Base-by-base conservation (phyloP, 1,140 invertebrate genomes). In the Saxidomus purpurata region DNA sequence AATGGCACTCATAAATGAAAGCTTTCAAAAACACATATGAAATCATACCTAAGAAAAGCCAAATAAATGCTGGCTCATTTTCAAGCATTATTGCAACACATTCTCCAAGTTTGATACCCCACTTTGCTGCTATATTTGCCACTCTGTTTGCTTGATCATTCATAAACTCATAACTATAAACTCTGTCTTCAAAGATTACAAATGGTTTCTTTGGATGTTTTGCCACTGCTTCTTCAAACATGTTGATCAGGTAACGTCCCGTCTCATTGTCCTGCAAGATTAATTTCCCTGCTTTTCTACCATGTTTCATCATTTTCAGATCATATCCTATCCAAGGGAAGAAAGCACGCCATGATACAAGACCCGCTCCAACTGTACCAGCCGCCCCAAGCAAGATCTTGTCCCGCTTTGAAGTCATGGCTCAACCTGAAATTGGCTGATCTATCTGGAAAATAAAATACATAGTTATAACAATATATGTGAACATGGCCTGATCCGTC, bases 41-140 rank as follows among this genome's bases (percentile, higher is more conserved):
- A 43, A 43, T 43, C 92, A 90, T 91, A 95, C 94, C 94, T 69
- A 95, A 79, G 86, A 94, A 92, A 55, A 92, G 93, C 94, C 94
- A 95, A 0, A 94, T 82, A 86, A 94, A 95, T 13, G 90, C 91
- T 31, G 94, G 94, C 25, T 92, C 90, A 88, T 95, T 95, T 36
- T 91, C 69, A 38, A 93, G 82, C 85, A 94, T 87, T 9, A 95
- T 84, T 6, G 94, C 92, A 0, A 95, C 92, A 36, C 90, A 92
- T 43, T 94, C 93, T 0, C 92, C 93, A 2, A 59, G 4, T 38
- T 89, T 76, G 0, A 94, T 49, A 1, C 92, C 92, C 81, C 90
- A 91, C 0, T 79, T 55, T 15, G 76, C 40, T n/a, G 91, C 90
- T 31, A 92, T 85, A 49, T 92, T 92, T 9, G 94, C 94, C 0